Base-by-base conservation (phyloP, 2,888 invertebrate genomes). In the Eristalinus sepulchralis region DNA sequence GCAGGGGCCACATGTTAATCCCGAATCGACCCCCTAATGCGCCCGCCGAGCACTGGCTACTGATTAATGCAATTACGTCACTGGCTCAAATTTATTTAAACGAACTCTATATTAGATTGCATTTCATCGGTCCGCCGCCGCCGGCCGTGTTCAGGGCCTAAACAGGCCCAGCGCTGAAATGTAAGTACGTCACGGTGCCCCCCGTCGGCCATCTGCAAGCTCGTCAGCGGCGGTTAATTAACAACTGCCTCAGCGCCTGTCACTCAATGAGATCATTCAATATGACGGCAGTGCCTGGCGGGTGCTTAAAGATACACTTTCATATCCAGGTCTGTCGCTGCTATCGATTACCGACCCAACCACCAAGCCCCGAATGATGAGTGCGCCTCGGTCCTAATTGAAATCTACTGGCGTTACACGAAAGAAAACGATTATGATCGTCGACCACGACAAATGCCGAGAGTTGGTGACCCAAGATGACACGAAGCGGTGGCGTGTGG, bases 251-350 rank as follows among this genome's bases (percentile, higher is more conserved):
- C 36, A 39, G 47, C 64, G 33, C 59, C 47, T 59, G 70, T 71
- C 78, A 79, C 22, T 79, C 71, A 79, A 71, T 64, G 71, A 79
- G 78, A 71, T 79, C 78, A 71, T 71, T 79, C 64, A 64, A 71
- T 66, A 66, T 66, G 64, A 66, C 59, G 64, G 22, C 22, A 57
- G 22, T 57, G 57, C 57, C 57, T 11, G 24, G 57, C 57, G 22
- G 57, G 57, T 13, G 24, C 57, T 57, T 13, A 57, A 24, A 57
- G 57, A 57, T 57, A 57, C 22, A 57, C 24, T 24, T 57, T 24
- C 57, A 57, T 57, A 57, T 22, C 24, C 9, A 57, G 9, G 57
- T n/a, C n/a, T 24, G 57, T 11, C 24, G 57, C 5, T 22, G 10
- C 22, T 24, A 57, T 57, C 57, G 57, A 57, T 57, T 57, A 57